Base-by-base conservation (phyloP, 2,113 vertebrate species). In the Pithys albifrons region DNA sequence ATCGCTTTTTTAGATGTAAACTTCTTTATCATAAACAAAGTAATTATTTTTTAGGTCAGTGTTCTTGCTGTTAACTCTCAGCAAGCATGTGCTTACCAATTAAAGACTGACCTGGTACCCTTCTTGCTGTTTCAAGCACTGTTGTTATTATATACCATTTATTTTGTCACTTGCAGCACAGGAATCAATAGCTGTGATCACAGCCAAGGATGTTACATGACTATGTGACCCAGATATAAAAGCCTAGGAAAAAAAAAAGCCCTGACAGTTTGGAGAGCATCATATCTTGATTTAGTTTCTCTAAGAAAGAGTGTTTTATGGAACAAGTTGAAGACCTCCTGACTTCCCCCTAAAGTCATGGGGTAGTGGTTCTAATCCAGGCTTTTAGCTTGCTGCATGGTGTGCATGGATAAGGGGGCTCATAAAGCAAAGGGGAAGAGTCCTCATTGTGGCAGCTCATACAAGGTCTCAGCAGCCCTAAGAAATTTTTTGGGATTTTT, bases 121-220 rank as follows among this genome's bases (percentile, higher is more conserved):
- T 88, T 76, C 79, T 80, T 64, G 59, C 85, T 95, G 17, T 82
- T 91, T n/a, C 55, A 55, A 49, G 57, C n/a, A 6, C 52, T 74
- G 48, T 28, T 87, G 19, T 61, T 94, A 22, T 71, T 77, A 24
- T 43, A 70, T 57, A 39, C 43, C 72, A 70, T 95, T 97, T 73
- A 81, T 66, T 86, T 69, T 87, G 37, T 54, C 35, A 1, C 84
- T 94, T 89, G 52, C 65, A 93, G 84, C 72, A 46, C 55, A 75
- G 75, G 80, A 96, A 95, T 95, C 95, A 91, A 93, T 92, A 97
- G 70, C 83, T 97, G 85, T 69, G 80, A 95, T 94, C 69, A 57
- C 84, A 95, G 91, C 70, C 65, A 79, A 78, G 74, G 89, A 78
- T 91, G 76, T 71, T 96, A 85, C 45, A 72, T 69, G 83, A 55